Evolutionary conservation across 2,797 vertebrate species (phyloP).

Genomic region (Tragelaphus eurycerus): DNA sequence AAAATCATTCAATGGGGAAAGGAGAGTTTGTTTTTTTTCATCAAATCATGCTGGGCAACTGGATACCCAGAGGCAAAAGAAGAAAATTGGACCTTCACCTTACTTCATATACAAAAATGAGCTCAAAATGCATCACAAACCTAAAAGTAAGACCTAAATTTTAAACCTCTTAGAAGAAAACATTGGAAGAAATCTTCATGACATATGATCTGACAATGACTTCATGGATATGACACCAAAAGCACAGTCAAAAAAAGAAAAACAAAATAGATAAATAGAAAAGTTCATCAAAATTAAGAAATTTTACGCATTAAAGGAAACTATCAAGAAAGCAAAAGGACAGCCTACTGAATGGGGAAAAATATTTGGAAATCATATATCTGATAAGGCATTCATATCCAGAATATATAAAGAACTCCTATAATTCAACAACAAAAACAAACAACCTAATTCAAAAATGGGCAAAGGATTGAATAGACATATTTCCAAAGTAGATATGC

Average conservation of each 20-base stretch:
- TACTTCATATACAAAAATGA: background rate
- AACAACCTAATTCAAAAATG: background rate
- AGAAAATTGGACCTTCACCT: background rate
- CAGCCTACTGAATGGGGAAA: background rate
- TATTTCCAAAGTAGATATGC: conserved; percentile 24
- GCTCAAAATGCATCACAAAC: background rate
- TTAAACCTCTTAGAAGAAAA: background rate
- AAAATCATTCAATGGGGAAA: background rate
- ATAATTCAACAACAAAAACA: background rate
- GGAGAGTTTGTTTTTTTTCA: background rate
- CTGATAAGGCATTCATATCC: background rate
- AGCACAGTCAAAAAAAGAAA: background rate
- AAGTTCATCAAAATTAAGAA: conserved; percentile 27
- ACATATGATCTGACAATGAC: background rate
- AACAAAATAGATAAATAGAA: background rate
- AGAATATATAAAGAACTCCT: background rate
- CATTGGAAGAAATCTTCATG: background rate
- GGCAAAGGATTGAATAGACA: background rate
- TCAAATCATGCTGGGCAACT: background rate
- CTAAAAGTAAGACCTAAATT: background rate
- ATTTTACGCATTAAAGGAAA: background rate
- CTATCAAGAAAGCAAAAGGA: conserved; percentile 12
- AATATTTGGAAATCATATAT: background rate
- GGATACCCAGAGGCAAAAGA: background rate
- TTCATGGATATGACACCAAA: background rate